Evolutionary conservation across 2,888 invertebrate species (phyloP).

Genomic region (Drosophila nigritarsus): DNA sequence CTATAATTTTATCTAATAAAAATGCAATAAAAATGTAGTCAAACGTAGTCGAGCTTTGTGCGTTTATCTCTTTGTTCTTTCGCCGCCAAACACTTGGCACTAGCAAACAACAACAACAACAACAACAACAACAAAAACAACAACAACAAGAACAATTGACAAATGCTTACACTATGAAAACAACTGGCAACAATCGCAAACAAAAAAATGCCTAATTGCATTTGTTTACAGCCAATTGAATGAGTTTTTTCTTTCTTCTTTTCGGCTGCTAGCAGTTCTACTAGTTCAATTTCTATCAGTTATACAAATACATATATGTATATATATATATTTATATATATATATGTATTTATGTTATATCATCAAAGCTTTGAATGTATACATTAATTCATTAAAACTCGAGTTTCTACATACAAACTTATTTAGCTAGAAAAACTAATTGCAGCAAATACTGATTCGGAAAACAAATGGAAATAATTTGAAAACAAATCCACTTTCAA

Average conservation of each 20-base stretch:
- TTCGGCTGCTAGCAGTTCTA: not conserved
- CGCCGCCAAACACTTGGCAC: slow-evolving; percentile 41
- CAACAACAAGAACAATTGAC: slow-evolving; percentile 14
- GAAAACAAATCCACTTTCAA: not conserved
- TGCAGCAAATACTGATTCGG: not conserved
- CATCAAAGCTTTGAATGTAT: not conserved
- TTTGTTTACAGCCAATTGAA: slow-evolving; percentile 19
- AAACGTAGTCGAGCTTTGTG: slow-evolving; percentile 44
- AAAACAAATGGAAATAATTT: not conserved
- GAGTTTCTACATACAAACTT: not conserved
- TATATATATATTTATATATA: not conserved
- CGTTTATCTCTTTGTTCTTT: slow-evolving; percentile 63
- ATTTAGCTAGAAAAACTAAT: not conserved
- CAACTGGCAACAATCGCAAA: slow-evolving; percentile 24
- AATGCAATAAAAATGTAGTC: slow-evolving; percentile 64
- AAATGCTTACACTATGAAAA: slow-evolving; percentile 48
- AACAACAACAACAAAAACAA: slow-evolving; percentile 13
- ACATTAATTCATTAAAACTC: not conserved
- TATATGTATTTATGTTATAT: not conserved
- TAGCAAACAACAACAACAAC: slow-evolving; percentile 16
- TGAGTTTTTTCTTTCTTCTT: not conserved
- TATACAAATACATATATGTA: not conserved
- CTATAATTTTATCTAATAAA: slow-evolving; percentile 75
- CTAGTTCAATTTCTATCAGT: not conserved
- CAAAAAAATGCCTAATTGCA: slow-evolving; percentile 25